Evolutionary conservation across 2,797 vertebrate species (phyloP).

Genomic region (Hydrolagus colliei): DNA sequence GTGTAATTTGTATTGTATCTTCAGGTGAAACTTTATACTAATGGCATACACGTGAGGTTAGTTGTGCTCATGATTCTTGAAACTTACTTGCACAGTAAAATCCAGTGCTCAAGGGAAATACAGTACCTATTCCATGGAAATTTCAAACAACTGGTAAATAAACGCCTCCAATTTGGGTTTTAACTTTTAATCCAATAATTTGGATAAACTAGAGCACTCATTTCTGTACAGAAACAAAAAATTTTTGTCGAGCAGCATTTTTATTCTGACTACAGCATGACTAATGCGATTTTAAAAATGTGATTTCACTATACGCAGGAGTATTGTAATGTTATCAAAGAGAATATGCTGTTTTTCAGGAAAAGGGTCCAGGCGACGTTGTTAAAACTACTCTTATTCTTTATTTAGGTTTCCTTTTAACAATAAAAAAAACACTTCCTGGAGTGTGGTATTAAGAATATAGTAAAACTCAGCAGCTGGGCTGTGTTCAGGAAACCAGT

Average conservation of each 20-base stretch:
- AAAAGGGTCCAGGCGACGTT: neutral
- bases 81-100: neutral
- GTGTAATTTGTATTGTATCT: too few species aligned
- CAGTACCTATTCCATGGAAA: neutral
- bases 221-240: neutral
- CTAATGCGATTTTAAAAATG: neutral
- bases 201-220: neutral
- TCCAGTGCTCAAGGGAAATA: neutral
- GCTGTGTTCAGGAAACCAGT: neutral
- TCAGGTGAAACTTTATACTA: too few species aligned
- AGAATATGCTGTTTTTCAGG: neutral
- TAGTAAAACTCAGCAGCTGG: neutral
- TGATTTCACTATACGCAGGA: neutral
- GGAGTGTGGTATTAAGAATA: neutral
- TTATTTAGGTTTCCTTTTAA: neutral
- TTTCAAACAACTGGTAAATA: neutral
- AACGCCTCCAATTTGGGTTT: neutral
- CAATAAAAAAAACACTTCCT: neutral
- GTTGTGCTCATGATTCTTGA: neutral
- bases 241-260: slow-evolving; percentile 4
- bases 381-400: neutral
- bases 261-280: neutral
- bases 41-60: too few species aligned
- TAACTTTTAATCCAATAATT: neutral
- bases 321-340: neutral